Base-by-base conservation (phyloP, 1,140 invertebrate species). In the Antheraea pernyi region DNA sequence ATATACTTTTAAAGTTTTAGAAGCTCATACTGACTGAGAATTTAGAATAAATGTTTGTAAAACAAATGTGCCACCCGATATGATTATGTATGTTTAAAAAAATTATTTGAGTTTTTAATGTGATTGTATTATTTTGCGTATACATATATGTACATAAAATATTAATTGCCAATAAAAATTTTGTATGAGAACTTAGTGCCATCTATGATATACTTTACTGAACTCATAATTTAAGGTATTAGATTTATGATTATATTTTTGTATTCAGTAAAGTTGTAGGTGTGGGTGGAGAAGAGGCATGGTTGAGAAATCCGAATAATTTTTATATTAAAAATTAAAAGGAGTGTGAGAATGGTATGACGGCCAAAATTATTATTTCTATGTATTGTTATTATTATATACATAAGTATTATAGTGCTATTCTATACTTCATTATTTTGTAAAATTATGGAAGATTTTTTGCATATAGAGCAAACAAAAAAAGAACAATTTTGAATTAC, bases 251-350 rank as follows among this genome's bases (percentile, higher is more conserved):
- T 72, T 67, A 37, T 84, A 82, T 82, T 84, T 86, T 82, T 82
- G 75, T 85, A 78, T 81, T 81, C 77, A 73, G 71, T 72, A 77
- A 79, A 75, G 69, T 76, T 62, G 61, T 58, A 61, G 69, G 75
- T 77, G 78, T 78, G 76, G 67, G 77, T 70, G 72, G 61, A 66
- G 59, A 72, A 60, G 72, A 59, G 60, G 74, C 67, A 73, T 75
- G 77, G 68, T 67, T 89, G 84, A 70, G 65, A 76, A 78, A 79
- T 84, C 87, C 85, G 71, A 83, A 83, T 85, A 90, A 91, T 91
- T 91, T 91, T 91, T 91, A 91, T 91, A 91, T 91, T 91, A 91
- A 91, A 91, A 88, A 89, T 91, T 91, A 86, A 62, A 70, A 84
- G 86, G 86, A 84, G 66, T 48, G 83, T 75, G 81, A 91, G 86